Percentiles rank a stretch among this genome's conserved stretches.
Conservation (phyloP, 2,888 invertebrate species). For the Mechanitis mazaeus region DNA sequence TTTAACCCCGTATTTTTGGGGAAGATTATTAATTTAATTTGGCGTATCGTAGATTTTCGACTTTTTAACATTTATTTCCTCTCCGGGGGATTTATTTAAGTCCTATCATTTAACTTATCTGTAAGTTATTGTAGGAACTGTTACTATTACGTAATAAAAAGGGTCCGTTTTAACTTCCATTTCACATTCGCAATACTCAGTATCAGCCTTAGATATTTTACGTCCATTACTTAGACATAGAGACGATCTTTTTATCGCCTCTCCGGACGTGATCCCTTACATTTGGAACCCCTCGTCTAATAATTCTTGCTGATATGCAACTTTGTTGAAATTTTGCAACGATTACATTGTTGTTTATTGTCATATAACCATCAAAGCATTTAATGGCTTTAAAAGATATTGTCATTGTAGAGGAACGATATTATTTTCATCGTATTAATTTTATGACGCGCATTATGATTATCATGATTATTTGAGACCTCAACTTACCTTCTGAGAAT, state of each 20-base stretch:
- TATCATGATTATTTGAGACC: no score
- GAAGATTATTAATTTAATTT: background rate
- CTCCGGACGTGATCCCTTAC: constrained; percentile 20
- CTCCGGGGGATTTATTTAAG: no score
- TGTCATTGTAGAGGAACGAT: background rate
- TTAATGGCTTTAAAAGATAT: constrained; percentile 5
- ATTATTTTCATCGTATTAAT: no score
- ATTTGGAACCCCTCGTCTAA: constrained; percentile 11
- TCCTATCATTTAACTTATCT: background rate
- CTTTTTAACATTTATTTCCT: no score
- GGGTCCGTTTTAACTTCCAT: background rate
- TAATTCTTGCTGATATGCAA: constrained; percentile 14
- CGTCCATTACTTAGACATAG: constrained; percentile 26
- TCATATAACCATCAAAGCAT: background rate
- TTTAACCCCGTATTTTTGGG: no score
- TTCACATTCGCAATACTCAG: constrained; percentile 6
- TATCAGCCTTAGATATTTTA: constrained; percentile 24
- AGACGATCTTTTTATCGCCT: constrained; percentile 25
- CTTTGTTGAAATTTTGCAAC: constrained; percentile 11
- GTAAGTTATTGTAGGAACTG: background rate
- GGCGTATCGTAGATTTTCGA: background rate
- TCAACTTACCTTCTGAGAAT: no score
- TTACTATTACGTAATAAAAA: constrained; percentile 1
- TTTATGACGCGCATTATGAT: no score
- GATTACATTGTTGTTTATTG: constrained; percentile 5